Evolutionary conservation across 2,888 invertebrate genomes (phyloP).

Genomic region (Sinhomidia bicolor): DNA sequence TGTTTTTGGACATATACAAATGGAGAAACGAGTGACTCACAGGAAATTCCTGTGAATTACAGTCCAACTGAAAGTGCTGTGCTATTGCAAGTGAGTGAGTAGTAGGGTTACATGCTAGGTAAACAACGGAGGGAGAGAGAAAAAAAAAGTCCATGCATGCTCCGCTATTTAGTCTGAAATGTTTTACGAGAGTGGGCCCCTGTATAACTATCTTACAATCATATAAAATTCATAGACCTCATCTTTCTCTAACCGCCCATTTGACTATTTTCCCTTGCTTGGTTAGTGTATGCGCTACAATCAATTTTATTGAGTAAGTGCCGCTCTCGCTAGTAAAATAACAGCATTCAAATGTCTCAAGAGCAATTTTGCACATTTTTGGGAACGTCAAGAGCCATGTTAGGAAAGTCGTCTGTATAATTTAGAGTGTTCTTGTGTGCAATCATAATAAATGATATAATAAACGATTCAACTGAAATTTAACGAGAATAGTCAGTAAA

Average conservation of each 20-base stretch:
- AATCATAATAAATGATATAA: constrained; percentile 1
- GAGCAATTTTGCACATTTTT: neutral
- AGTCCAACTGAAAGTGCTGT: neutral
- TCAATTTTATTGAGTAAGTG: neutral
- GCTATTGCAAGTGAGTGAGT: neutral
- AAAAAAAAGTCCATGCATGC: neutral
- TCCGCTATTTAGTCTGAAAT: neutral
- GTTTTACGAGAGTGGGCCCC: neutral
- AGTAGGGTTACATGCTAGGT: neutral
- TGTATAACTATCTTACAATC: neutral
- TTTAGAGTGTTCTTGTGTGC: neutral
- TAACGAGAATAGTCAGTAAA: neutral
- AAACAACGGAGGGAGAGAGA: neutral
- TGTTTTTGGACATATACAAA: neutral
- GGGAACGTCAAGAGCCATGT: neutral
- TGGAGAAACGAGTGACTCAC: neutral
- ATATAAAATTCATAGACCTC: constrained; percentile 15
- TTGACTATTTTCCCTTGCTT: neutral
- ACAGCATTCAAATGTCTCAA: neutral
- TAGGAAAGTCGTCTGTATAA: neutral
- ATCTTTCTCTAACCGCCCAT: neutral
- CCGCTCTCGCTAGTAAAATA: neutral
- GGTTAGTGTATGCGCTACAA: neutral
- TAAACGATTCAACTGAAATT: neutral
- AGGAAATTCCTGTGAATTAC: neutral